These are phyloP conservation scores for Zaprionus taronus DNA, from an alignment of 1,140 invertebrate species.

Conservation along the genomic window DNA sequence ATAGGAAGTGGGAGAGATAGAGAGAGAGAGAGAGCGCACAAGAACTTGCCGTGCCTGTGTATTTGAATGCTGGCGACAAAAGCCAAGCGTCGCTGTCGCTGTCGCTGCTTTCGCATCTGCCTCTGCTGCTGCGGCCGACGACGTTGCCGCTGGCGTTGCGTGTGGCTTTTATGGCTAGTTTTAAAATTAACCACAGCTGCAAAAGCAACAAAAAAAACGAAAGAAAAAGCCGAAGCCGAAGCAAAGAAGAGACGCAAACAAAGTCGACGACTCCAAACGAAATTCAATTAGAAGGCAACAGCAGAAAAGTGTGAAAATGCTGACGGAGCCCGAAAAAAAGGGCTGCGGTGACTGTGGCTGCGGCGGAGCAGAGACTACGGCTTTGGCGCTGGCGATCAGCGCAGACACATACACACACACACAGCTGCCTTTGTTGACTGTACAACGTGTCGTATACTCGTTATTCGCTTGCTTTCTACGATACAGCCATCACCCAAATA, in stretches of 20 bases:
- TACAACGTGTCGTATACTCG: conserved; percentile 77
- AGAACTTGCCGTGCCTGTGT: conserved; percentile 49
- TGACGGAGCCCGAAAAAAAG: conserved; percentile 55
- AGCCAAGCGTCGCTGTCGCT: conserved; percentile 43
- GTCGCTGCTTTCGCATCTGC: conserved; percentile 4
- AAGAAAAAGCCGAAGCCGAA: conserved; percentile 43
- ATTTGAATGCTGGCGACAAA: conserved; percentile 63
- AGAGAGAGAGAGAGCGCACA: conserved; percentile 23
- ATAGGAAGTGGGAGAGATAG: conserved; percentile 13
- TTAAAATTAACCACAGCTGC: conserved; percentile 76
- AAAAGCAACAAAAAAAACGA: conserved; percentile 31
- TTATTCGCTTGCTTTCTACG: conserved; percentile 73
- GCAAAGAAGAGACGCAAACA: conserved; percentile 54
- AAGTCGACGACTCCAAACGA: conserved; percentile 63
- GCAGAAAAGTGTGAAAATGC: conserved; percentile 74
- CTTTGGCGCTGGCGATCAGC: conserved; percentile 48
- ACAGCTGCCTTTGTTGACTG: conserved; percentile 59
- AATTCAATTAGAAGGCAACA: conserved; percentile 80
- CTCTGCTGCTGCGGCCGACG: conserved; percentile 25
- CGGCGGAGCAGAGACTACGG: conserved; percentile 29
- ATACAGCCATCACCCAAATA: conserved; percentile 65
- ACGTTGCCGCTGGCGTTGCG: conserved; percentile 43
- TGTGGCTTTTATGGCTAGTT: conserved; percentile 79
- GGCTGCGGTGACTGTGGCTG: conserved; percentile 19
- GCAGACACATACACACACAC: conserved; percentile 27